Conservation (phyloP, 2,113 vertebrate genomes). For the Himantopus leucocephalus region DNA sequence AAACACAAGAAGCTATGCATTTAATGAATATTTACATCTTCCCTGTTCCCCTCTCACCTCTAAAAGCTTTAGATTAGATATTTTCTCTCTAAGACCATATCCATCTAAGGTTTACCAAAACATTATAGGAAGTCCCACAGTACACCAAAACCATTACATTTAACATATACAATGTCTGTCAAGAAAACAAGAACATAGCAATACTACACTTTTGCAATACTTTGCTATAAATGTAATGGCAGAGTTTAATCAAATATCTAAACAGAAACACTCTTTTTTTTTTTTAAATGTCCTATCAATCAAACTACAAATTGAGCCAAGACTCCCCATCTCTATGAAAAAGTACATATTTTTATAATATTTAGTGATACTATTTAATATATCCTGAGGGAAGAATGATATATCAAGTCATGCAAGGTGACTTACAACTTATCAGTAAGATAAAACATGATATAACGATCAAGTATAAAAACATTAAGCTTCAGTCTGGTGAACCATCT, state of each 20-base stretch:
- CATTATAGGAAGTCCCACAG: background rate
- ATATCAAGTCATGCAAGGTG: background rate
- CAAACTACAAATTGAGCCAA: background rate
- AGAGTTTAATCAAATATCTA: conserved; percentile 1
- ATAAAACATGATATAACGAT: background rate
- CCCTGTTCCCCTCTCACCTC: background rate
- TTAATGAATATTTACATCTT: background rate
- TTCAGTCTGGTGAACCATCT: background rate
- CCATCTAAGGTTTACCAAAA: background rate
- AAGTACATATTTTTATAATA: background rate
- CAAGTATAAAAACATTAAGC: background rate
- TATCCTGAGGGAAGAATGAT: background rate
- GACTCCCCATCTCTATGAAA: background rate
- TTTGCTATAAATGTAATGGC: background rate
- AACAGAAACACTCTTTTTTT: background rate
- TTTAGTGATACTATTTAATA: background rate
- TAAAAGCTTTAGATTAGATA: background rate
- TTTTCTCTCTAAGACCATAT: background rate
- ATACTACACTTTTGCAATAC: background rate
- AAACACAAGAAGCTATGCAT: background rate
- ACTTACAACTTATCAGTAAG: background rate
- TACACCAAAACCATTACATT: background rate
- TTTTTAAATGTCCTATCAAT: background rate
- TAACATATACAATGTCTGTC: background rate
- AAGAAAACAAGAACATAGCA: background rate